These are phyloP conservation scores for Megaptera novaeangliae DNA, from an alignment of 2,113 vertebrate species.

Conservation along the genomic window DNA sequence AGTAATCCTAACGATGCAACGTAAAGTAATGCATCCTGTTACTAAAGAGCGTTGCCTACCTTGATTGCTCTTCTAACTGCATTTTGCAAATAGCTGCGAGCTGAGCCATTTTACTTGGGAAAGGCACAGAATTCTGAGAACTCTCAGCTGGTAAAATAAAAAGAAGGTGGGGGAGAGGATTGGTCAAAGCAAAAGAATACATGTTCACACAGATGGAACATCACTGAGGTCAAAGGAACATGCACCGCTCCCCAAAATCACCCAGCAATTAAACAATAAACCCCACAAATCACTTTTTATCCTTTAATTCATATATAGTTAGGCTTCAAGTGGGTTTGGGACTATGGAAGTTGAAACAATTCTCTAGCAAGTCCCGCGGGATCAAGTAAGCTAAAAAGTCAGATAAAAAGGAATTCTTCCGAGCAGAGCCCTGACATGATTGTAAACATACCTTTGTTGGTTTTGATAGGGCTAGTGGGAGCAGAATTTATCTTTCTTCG, in stretches of 20 bases:
- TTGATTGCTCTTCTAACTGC: constrained; percentile 88
- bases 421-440: neutral
- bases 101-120: constrained; percentile 88
- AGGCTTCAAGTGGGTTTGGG: neutral
- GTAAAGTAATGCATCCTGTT: neutral
- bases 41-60: constrained; percentile 75
- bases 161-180: neutral
- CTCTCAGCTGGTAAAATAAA: constrained; percentile 63
- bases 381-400: neutral
- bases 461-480: constrained; percentile 90
- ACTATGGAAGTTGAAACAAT: neutral
- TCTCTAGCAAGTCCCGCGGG: neutral
- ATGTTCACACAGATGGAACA: neutral
- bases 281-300: neutral
- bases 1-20: neutral
- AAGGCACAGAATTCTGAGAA: constrained; percentile 57
- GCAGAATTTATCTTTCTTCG: constrained; percentile 94
- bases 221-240: neutral
- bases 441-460: constrained; percentile 76
- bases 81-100: constrained; percentile 89
- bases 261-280: neutral
- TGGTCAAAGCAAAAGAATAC: neutral
- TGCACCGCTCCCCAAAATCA: neutral
- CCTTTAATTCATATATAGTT: neutral
- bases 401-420: neutral